Evolutionary conservation across 1,140 invertebrate species (phyloP).

Genomic region (Papilio xuthus): DNA sequence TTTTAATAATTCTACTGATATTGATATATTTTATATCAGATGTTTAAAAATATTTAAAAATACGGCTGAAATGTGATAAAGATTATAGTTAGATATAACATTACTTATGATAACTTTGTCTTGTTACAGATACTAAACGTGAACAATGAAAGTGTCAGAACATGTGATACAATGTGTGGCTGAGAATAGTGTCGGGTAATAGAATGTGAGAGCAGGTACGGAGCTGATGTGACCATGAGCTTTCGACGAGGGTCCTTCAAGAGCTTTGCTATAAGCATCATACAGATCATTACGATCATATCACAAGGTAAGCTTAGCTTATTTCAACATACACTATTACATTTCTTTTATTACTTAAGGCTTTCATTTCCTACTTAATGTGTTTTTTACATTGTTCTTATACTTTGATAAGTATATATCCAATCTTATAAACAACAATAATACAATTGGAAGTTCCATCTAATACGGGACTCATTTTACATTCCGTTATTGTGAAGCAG

Average conservation of each 20-base stretch:
- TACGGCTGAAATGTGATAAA: background rate
- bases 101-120: slow-evolving; percentile 12
- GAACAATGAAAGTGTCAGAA: slow-evolving; percentile 39
- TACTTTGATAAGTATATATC: background rate
- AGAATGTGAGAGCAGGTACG: slow-evolving; percentile 48
- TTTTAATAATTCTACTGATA: background rate
- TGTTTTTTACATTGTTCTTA: background rate
- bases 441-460: background rate
- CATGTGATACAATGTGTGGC: slow-evolving; percentile 23
- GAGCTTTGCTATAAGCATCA: slow-evolving; percentile 72
- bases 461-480: background rate
- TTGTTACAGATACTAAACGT: slow-evolving; percentile 52
- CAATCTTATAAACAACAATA: background rate
- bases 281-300: slow-evolving; percentile 75
- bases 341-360: too few species aligned
- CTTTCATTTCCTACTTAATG: background rate
- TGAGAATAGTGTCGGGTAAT: slow-evolving; percentile 44
- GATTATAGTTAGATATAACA: background rate
- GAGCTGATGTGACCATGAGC: slow-evolving; percentile 62
- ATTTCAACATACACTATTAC: background rate
- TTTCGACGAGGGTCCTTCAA: slow-evolving; percentile 65
- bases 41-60: background rate
- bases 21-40: background rate
- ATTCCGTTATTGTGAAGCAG: slow-evolving; percentile 7
- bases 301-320: slow-evolving; percentile 65